phyloP scores from a whole-genome alignment of 1,140 invertebrate species.

The Rhagoletis pomonella region DNA sequence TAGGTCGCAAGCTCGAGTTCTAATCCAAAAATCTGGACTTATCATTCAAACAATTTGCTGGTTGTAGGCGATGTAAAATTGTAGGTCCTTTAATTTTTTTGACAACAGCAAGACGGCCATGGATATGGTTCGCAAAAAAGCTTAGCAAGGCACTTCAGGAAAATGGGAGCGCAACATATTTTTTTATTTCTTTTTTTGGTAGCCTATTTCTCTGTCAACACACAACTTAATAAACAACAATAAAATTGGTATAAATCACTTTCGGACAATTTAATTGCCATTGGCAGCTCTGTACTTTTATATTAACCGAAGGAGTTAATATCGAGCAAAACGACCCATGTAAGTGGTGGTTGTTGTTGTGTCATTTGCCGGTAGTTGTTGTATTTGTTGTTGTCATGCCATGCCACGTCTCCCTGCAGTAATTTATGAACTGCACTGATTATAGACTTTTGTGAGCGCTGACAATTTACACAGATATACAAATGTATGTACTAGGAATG shows the following conservation, averaged over 20 bases:
- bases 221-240: not conserved
- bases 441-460: slow-evolving; percentile 18
- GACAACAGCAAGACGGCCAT: too few species aligned
- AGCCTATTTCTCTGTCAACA: not conserved
- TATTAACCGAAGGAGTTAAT: not conserved
- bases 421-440: slow-evolving; percentile 49
- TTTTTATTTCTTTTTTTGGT: too few species aligned
- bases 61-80: too few species aligned
- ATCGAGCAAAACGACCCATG: not conserved
- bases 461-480: slow-evolving; percentile 27
- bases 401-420: not conserved
- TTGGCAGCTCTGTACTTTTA: slow-evolving; percentile 8
- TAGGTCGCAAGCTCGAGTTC: too few species aligned
- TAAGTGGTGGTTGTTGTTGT: slow-evolving; percentile 7
- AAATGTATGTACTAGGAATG: not conserved
- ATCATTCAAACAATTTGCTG: too few species aligned
- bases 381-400: not conserved
- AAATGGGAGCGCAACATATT: too few species aligned
- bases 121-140: too few species aligned
- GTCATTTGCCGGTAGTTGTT: slow-evolving; percentile 34
- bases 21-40: too few species aligned
- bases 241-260: not conserved
- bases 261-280: not conserved
- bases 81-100: too few species aligned
- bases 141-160: too few species aligned